Evolutionary conservation across 2,797 vertebrate genomes (phyloP), one percentile per base, ranked within the genome.

Genomic region (Cheirogaleus major): DNA sequence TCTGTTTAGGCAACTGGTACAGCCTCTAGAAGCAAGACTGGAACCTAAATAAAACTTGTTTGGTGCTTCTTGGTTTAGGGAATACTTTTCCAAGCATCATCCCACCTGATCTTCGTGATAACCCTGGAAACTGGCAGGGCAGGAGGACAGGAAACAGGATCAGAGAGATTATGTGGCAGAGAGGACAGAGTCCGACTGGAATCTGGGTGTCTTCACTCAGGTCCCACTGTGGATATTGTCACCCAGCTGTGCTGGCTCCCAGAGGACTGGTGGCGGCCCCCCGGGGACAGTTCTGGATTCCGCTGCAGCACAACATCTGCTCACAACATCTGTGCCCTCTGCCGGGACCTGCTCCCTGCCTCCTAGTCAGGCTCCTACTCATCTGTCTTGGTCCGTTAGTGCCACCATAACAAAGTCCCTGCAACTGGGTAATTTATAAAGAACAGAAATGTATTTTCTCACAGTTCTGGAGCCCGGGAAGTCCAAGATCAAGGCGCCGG

Each of bases 1-100:
- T 50, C 43, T 52, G 32, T 67, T 41, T 70, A 78, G 61, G 15
- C 17, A 23, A 12, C 22, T 30, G 45, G 32, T 32, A 45, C 41
- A 12, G 38, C 67, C 76, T 95, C 55, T 63, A 88, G 59, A 52
- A 81, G 80, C 30, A 86, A 90, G 65, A 78, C 76, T 9, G n/a
- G 67, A 63, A 55, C 48, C 20, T 27, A 67, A 69, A 22, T 61
- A n/a, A n/a, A 41, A 79, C 63, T n/a, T 59, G 17, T 35, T 69
- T 45, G 30, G 23, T 20, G 52, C 17, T 61, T 85, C 38, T 91
- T 32, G 50, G 61, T 88, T 85, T 70, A 50, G 30, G 50, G 86
- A 86, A 75, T 12, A 9, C 25, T 63, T 88, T 67, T 70, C 43
- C 13, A 73, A 23, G 7, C 65, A 30, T 14, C 17, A 43, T 23